Evolutionary conservation across 23 tunicate genomes (phyloP).

Genomic region (Halocynthia aurantium): DNA sequence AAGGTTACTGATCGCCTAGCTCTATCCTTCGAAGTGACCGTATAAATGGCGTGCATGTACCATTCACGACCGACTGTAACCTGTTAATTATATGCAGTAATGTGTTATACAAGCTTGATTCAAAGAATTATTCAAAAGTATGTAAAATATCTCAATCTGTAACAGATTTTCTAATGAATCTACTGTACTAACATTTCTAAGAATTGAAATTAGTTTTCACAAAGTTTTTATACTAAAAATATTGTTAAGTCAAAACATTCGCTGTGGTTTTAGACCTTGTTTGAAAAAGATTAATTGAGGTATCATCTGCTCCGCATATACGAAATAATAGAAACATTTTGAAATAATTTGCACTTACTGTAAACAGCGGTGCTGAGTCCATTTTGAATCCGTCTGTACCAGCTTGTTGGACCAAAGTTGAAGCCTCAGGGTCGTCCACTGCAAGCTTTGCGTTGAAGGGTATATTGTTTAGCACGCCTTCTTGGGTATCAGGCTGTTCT

Average conservation of each 20-base stretch:
- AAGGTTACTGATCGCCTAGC: constrained; percentile 36
- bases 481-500: constrained; percentile 98
- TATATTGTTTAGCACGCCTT: constrained; percentile 42
- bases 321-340: neutral
- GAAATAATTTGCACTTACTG: constrained; percentile 50
- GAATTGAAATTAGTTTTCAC: too few species aligned
- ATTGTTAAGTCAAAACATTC: neutral
- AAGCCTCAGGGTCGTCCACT: constrained; percentile 81
- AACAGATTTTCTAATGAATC: too few species aligned
- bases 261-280: neutral
- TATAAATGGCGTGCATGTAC: constrained; percentile 91
- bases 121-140: too few species aligned
- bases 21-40: constrained; percentile 57
- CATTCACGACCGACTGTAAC: constrained; percentile 96
- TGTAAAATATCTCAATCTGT: too few species aligned
- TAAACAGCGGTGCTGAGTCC: constrained; percentile 87
- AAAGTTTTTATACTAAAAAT: too few species aligned
- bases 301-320: neutral
- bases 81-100: constrained; percentile 10
- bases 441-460: constrained; percentile 86
- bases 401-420: constrained; percentile 54
- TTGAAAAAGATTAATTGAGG: neutral
- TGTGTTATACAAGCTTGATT: too few species aligned
- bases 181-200: too few species aligned
- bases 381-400: constrained; percentile 98